Conservation (phyloP, 2,113 vertebrate genomes). For the Ailuropoda melanoleuca region DNA sequence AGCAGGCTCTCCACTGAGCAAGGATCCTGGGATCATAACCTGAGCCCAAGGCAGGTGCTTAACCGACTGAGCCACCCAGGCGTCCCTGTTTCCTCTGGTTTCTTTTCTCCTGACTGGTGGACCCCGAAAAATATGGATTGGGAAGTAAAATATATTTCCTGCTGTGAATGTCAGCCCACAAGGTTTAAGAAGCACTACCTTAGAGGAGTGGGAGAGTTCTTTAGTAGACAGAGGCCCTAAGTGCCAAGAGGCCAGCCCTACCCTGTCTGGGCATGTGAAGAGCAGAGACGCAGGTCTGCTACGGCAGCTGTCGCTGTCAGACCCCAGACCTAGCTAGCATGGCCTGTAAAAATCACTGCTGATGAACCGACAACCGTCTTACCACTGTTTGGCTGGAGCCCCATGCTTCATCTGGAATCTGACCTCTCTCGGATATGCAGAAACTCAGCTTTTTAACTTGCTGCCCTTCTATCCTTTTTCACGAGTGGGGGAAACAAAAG, state of each 20-base stretch:
- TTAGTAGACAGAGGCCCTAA: neutral
- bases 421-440: neutral
- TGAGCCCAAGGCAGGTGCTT: too few species aligned
- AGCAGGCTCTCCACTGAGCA: too few species aligned
- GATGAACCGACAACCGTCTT: neutral
- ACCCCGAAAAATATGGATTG: neutral
- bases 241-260: neutral
- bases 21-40: too few species aligned
- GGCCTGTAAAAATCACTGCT: neutral
- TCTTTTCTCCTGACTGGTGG: neutral
- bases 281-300: neutral
- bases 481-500: neutral
- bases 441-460: neutral
- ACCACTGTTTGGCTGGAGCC: neutral
- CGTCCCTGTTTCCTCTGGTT: neutral
- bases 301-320: neutral
- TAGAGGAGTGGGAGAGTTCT: neutral
- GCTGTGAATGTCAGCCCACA: neutral
- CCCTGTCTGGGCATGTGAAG: neutral
- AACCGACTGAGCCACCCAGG: too few species aligned
- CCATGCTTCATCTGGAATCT: neutral
- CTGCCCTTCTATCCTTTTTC: neutral
- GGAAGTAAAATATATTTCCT: neutral
- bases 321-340: neutral
- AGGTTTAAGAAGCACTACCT: neutral